These are phyloP conservation scores for Lordiphosa andalusiaca DNA, from an alignment of 2,888 invertebrate genomes.

Conservation along the genomic window DNA sequence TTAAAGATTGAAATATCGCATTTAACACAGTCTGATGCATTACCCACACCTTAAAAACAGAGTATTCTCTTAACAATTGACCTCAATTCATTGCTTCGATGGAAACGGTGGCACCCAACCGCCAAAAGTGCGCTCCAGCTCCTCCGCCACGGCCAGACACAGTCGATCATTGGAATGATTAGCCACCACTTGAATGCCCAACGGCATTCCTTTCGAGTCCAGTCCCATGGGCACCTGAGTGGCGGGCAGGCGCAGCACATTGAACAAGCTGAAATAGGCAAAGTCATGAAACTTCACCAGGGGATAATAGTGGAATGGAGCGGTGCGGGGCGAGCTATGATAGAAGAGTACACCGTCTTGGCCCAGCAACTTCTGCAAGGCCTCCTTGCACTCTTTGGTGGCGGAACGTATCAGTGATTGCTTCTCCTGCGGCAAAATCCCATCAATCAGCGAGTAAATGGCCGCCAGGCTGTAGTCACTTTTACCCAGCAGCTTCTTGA, in stretches of 20 bases:
- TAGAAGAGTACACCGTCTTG: constrained; percentile 90
- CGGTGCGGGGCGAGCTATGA: constrained; percentile 89
- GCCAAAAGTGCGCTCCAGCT: constrained; percentile 92
- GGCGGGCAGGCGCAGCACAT: constrained; percentile 89
- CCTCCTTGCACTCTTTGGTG: constrained; percentile 83
- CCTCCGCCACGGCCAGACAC: constrained; percentile 93
- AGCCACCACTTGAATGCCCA: constrained; percentile 94
- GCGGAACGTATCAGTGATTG: constrained; percentile 84
- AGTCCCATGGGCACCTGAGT: constrained; percentile 91
- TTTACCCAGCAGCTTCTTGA: constrained; percentile 83
- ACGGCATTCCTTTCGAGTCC: constrained; percentile 89
- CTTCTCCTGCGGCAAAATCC: constrained; percentile 84
- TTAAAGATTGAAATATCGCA: no score
- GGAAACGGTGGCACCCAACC: constrained; percentile 90
- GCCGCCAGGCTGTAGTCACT: constrained; percentile 86
- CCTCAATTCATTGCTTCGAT: constrained; percentile 47
- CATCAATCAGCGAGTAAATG: constrained; percentile 85
- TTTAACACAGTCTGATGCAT: constrained; percentile 28
- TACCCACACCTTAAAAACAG: constrained; percentile 44
- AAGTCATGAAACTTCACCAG: constrained; percentile 91
- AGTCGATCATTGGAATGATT: constrained; percentile 90
- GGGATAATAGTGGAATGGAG: constrained; percentile 90
- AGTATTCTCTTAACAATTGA: constrained; percentile 9
- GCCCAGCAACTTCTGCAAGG: constrained; percentile 85
- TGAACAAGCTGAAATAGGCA: constrained; percentile 91